These are phyloP conservation scores for Eucidaris tribuloides DNA, from an alignment of 35 echinoderm and acorn worm species.

Conservation along the genomic window DNA sequence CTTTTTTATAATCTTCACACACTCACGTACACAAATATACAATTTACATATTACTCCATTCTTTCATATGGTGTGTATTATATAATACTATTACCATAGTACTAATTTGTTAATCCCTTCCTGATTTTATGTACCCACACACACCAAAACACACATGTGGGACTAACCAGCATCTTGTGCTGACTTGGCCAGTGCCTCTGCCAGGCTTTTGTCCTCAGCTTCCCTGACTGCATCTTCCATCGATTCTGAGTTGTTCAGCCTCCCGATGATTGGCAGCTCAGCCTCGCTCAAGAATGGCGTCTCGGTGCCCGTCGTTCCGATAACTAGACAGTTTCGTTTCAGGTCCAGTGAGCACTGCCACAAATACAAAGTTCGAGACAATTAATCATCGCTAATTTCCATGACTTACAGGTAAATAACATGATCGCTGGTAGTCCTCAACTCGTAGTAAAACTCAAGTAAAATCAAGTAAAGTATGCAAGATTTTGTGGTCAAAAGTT, in stretches of 20 bases:
- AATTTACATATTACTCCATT: too few species aligned
- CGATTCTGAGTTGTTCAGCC: constrained; percentile 38
- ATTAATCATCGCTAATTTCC: not conserved
- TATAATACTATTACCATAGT: too few species aligned
- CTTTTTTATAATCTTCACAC: too few species aligned
- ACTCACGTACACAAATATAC: too few species aligned
- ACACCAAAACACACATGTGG: too few species aligned
- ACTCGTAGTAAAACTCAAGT: not conserved
- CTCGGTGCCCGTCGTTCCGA: constrained; percentile 92
- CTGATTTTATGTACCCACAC: too few species aligned
- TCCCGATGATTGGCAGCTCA: constrained; percentile 71
- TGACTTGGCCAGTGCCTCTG: constrained; percentile 75
- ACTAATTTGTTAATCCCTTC: too few species aligned
- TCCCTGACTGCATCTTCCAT: constrained; percentile 3
- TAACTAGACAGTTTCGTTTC: constrained; percentile 52
- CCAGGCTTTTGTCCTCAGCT: constrained; percentile 74
- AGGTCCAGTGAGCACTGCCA: constrained; percentile 88
- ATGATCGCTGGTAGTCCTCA: not conserved
- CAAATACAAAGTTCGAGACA: not conserved
- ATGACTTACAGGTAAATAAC: not conserved
- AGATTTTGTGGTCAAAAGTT: too few species aligned
- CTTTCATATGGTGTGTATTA: too few species aligned
- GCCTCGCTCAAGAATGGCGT: constrained; percentile 83
- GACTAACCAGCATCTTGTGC: constrained; percentile 27
- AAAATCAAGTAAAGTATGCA: too few species aligned